Evolutionary conservation across 1,140 invertebrate species (phyloP), one percentile per base, ranked within the genome.

Genomic region (Pissodes strobi): DNA sequence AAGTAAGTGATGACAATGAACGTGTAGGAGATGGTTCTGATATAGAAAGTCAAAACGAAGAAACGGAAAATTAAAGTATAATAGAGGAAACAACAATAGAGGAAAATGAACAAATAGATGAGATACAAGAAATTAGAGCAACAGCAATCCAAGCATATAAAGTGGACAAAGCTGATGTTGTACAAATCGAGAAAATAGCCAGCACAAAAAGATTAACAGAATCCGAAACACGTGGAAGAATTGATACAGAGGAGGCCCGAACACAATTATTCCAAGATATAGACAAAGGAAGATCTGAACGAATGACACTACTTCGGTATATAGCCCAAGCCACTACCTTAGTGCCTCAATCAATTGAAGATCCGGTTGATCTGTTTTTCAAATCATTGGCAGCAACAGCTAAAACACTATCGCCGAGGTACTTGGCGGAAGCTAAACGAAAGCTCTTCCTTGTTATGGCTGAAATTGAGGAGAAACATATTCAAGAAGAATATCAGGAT

Each of bases 381-480:
- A 34, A 34, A 34, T 34, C 30, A 34, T 34, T 34, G n/a, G 30
- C 30, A 34, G 30, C 30, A 34, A 34, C 30, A 34, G 30, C 30
- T 34, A 34, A n/a, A 34, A 34, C 30, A 34, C 30, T 34, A 34
- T 34, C 30, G 30, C 30, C 30, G 15, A 5, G 10, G 13, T 41
- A 41, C 39, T 41, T 41, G 4, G 39, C 39, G 39, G 39, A 41
- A 41, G 39, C 39, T 8, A 41, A 41, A 41, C 39, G 39, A 41
- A 41, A 41, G 13, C 15, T 41, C 15, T 41, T 41, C 39, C 39
- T 41, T 6, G 39, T 41, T 41, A 41, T 41, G 39, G 6, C 39
- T 41, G 39, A 41, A 12, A 41, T 41, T n/a, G 39, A 41, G 39
- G 39, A 41, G 39, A 41, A 41, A 41, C 5, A 41, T 41, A 41